Base-by-base conservation (phyloP, 2,888 invertebrate species). In the Ophion slaviceki region DNA sequence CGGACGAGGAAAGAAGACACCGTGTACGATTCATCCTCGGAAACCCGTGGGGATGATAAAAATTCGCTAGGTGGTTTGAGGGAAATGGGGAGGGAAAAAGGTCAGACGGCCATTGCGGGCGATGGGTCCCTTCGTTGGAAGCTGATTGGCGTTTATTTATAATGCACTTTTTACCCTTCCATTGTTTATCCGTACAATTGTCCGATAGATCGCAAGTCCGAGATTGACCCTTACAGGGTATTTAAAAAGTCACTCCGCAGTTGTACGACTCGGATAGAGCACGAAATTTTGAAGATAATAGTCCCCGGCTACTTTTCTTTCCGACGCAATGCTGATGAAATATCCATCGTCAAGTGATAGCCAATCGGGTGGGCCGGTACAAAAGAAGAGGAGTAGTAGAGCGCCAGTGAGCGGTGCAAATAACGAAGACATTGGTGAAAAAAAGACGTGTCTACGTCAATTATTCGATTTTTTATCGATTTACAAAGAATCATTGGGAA, bases 21-120 rank as follows among this genome's bases (percentile, higher is more conserved):
- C n/a, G 36, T 36, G 61, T 36, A 59, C 40, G 71, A 57, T 89
- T 91, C 88, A 90, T 90, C 88, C 88, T 88, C 66, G 85, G 84
- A 80, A 86, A 86, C 88, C 72, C 79, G 85, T 82, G 85, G 86
- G 87, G 87, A 89, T 89, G 89, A 89, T 86, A 84, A 86, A 89
- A 88, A 90, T 89, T 90, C 87, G 84, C 84, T 61, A 82, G 78
- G n/a, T 80, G 68, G 75, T 82, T 85, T 77, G 78, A 62, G 78
- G 77, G 67, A 72, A 72, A 70, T 47, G 72, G 32, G 71, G 77
- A 32, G 72, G 53, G 59, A 28, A 70, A 84, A 82, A 76, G 71
- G 36, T 76, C 79, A 82, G 70, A 77, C 70, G 77, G 36, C 66
- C 40, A 72, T 64, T 36, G 47, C 2, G 17, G 6, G 20, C 17